A percentile compares a stretch with the other conserved stretches of the same genome.
These are phyloP conservation scores for Tanypteryx hageni DNA, from an alignment of 2,888 invertebrate genomes.

Conservation along the genomic window DNA sequence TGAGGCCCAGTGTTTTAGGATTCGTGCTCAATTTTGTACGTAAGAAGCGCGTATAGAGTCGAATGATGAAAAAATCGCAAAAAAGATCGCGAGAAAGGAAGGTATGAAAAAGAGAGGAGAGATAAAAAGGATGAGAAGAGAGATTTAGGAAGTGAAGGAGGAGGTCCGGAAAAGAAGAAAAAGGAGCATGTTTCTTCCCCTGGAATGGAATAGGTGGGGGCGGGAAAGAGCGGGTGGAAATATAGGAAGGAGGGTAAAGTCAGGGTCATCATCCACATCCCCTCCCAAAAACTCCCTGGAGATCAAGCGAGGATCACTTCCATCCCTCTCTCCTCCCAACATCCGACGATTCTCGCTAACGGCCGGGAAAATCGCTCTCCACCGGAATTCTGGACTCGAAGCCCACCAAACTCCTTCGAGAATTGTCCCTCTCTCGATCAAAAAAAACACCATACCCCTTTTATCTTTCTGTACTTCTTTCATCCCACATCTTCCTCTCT, in stretches of 20 bases:
- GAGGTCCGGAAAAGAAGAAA: not conserved
- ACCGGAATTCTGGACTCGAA: slow-evolving; percentile 54
- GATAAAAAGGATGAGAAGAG: slow-evolving; percentile 8
- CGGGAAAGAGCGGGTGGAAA: not conserved
- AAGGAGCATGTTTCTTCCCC: not conserved
- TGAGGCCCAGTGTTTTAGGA: too few relatives aligned
- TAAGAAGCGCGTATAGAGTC: not conserved
- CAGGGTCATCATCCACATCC: slow-evolving; percentile 2
- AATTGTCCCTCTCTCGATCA: slow-evolving; percentile 38
- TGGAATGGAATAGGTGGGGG: not conserved
- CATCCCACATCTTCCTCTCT: not conserved
- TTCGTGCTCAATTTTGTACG: not conserved
- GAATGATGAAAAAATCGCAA: not conserved
- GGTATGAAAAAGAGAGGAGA: not conserved
- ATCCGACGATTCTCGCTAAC: slow-evolving; percentile 60
- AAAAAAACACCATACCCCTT: slow-evolving; percentile 37
- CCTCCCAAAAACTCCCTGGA: slow-evolving; percentile 35
- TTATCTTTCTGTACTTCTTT: slow-evolving; percentile 16
- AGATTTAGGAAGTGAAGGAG: not conserved
- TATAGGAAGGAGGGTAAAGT: not conserved
- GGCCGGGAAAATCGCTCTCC: slow-evolving; percentile 52
- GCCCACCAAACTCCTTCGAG: slow-evolving; percentile 18
- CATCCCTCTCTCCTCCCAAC: not conserved
- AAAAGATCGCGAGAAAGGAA: not conserved
- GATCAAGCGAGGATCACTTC: slow-evolving; percentile 33